Evolutionary conservation across 2,888 invertebrate species (phyloP), one percentile per base, ranked within the genome.

Genomic region (Eucera pruinosa): DNA sequence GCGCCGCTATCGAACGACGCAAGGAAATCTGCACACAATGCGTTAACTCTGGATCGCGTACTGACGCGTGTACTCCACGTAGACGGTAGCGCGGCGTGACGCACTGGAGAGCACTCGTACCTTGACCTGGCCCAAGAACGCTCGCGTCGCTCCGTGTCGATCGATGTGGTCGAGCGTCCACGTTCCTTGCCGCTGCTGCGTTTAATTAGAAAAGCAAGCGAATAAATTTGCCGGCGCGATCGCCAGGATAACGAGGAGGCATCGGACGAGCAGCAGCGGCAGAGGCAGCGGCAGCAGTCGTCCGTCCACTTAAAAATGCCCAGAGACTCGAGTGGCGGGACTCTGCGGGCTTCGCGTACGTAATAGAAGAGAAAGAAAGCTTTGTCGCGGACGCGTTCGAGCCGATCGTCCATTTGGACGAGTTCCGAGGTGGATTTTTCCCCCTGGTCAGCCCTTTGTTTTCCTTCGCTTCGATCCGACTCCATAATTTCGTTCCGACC

Each of bases 401-500:
- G 30, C 6, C 2, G 15, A n/a, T 15, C n/a, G 41, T n/a, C 2
- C 39, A 15, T 41, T 41, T n/a, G 2, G 43, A 18, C 45, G 57
- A 25, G 33, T 36, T 47, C 13, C 43, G 18, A 23, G 11, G 15
- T 36, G 25, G 7, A n/a, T 58, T 15, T 25, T n/a, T 3, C 2
- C 9, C 39, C 20, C 36, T 9, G 1, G 41, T 2, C 48, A 6
- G 11, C 43, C 41, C 41, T 74, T 48, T 73, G 43, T 64, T 75
- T 73, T 65, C 45, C 25, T 36, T 64, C 11, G 36, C 11, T 30
- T 39, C 18, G 36, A 45, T 20, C 18, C 52, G 65, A 18, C 30
- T 52, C 58, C 39, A 41, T 75, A 66, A 75, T 66, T 75, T 52
- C 41, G 76, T 58, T 39, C 45, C 45, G 27, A 50, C 39, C 70